Evolutionary conservation across 1,140 invertebrate species (phyloP).

Genomic region (Sinella curviseta): DNA sequence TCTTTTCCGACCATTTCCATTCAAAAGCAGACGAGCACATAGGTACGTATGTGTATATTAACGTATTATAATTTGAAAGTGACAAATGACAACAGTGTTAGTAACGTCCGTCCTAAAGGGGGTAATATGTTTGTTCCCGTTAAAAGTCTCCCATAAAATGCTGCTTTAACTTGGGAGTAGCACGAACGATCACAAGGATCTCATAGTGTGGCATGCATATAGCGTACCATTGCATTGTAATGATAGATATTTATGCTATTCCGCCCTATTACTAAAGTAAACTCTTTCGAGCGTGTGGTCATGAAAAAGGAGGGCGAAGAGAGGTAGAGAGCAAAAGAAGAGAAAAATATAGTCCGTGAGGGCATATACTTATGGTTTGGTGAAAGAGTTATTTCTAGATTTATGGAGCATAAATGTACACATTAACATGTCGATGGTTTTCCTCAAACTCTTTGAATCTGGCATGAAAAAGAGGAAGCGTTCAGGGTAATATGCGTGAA

Average conservation of each 20-base stretch:
- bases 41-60: no score
- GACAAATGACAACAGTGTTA: conserved; percentile 3
- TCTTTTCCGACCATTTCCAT: no score
- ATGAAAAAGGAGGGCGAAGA: not conserved
- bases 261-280: no score
- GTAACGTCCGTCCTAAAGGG: not conserved
- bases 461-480: conserved; percentile 1
- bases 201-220: no score
- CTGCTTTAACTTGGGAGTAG: not conserved
- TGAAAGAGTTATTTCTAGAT: conserved; percentile 8
- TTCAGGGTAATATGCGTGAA: no score
- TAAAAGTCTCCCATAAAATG: not conserved
- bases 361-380: no score
- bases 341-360: not conserved
- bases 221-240: no score
- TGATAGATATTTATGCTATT: no score
- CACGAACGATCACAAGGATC: no score
- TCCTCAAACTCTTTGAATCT: not conserved
- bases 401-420: conserved; percentile 12
- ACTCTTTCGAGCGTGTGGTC: not conserved
- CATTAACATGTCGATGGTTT: conserved; percentile 11
- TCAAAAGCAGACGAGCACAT: no score
- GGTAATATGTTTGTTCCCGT: conserved; percentile 1
- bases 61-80: conserved; percentile 5
- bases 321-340: not conserved